Conservation (phyloP, 2,888 invertebrate species). For the Drosophila nigritarsus region DNA sequence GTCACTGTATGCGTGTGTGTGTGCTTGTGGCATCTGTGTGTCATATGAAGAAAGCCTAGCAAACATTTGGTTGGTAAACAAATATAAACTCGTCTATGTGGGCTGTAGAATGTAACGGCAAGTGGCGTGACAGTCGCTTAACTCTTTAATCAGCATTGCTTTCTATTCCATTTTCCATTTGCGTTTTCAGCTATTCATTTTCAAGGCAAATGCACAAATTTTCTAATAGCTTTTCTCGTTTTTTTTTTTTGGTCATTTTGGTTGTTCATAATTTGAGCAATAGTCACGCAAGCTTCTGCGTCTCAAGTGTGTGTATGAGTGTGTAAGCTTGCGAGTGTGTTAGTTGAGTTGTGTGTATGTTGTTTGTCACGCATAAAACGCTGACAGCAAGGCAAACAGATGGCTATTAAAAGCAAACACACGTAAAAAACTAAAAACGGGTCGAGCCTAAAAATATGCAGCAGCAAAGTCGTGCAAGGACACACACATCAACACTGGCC, state of each 20-base stretch:
- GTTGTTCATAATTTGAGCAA: slow-evolving; percentile 54
- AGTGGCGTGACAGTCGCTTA: slow-evolving; percentile 72
- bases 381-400: slow-evolving; percentile 75
- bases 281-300: slow-evolving; percentile 68
- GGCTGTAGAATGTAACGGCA: slow-evolving; percentile 11
- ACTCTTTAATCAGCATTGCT: slow-evolving; percentile 74
- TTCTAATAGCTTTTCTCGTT: slow-evolving; percentile 33
- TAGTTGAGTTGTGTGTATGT: slow-evolving; percentile 20
- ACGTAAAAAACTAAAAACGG: slow-evolving; percentile 66
- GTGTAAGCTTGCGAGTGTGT: background rate
- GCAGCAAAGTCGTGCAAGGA: slow-evolving; percentile 71
- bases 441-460: slow-evolving; percentile 69
- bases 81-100: slow-evolving; percentile 24
- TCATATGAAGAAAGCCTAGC: slow-evolving; percentile 31
- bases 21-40: slow-evolving; percentile 6
- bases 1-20: background rate
- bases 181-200: slow-evolving; percentile 40
- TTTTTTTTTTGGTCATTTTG: slow-evolving; percentile 11
- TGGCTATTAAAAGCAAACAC: slow-evolving; percentile 78
- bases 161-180: slow-evolving; percentile 13
- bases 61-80: slow-evolving; percentile 57
- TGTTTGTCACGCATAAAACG: slow-evolving; percentile 73
- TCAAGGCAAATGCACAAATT: slow-evolving; percentile 55
- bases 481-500: slow-evolving; percentile 31
- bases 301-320: slow-evolving; percentile 30